Percentiles rank a stretch among this genome's conserved stretches.
These are phyloP conservation scores for Drosophila nr. perissopoda DNA, from an alignment of 2,888 invertebrate species.

Conservation along the genomic window DNA sequence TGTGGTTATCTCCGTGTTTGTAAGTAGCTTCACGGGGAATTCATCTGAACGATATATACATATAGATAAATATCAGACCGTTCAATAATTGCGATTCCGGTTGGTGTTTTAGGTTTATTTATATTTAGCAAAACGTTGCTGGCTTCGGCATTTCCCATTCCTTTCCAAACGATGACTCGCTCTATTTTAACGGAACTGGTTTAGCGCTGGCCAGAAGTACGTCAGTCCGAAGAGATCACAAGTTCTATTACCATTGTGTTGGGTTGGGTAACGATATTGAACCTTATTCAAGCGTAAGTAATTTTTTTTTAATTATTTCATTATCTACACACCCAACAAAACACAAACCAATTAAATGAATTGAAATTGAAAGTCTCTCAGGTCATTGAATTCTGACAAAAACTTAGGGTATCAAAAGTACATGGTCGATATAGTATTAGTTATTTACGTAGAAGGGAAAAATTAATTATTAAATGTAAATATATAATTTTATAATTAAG, in stretches of 20 bases:
- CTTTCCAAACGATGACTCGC: slow-evolving; percentile 48
- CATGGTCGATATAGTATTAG: not conserved
- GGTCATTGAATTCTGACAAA: slow-evolving; percentile 40
- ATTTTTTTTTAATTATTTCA: slow-evolving; percentile 31
- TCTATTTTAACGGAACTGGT: slow-evolving; percentile 52
- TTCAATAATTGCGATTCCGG: slow-evolving; percentile 56
- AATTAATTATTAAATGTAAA: not conserved
- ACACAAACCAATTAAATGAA: slow-evolving; percentile 26
- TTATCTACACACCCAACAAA: slow-evolving; percentile 27
- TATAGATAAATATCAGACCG: slow-evolving; percentile 6
- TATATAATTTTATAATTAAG: not conserved
- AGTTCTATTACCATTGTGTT: slow-evolving; percentile 52
- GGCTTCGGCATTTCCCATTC: slow-evolving; percentile 57
- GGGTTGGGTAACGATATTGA: slow-evolving; percentile 42
- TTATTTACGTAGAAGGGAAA: not conserved
- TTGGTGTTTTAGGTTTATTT: slow-evolving; percentile 23
- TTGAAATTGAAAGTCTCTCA: slow-evolving; percentile 40
- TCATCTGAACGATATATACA: not conserved
- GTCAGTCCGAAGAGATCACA: slow-evolving; percentile 57
- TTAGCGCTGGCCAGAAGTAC: slow-evolving; percentile 61
- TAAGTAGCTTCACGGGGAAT: slow-evolving; percentile 27
- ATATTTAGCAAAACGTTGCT: slow-evolving; percentile 41
- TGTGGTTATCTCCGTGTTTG: slow-evolving; percentile 25
- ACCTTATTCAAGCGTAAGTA: slow-evolving; percentile 18
- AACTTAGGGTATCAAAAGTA: not conserved